These are phyloP conservation scores for Chymomyza procnemis DNA, from an alignment of 2,888 invertebrate species.

Conservation along the genomic window DNA sequence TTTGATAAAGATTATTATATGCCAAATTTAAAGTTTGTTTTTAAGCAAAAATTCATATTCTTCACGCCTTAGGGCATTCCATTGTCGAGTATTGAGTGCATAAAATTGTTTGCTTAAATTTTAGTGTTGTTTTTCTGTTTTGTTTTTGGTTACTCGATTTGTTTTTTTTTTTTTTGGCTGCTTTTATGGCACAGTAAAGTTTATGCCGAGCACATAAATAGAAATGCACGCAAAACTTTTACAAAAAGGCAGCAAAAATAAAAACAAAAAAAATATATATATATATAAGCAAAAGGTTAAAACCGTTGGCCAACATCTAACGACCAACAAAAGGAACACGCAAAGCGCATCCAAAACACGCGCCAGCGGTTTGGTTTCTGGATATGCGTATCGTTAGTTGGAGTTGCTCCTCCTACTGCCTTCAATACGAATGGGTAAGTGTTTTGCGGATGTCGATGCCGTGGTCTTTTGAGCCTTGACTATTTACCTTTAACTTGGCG, in stretches of 20 bases:
- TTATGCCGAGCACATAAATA: slow-evolving; percentile 65
- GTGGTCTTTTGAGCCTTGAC: background rate
- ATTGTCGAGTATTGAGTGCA: slow-evolving; percentile 7
- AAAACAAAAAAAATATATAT: slow-evolving; percentile 23
- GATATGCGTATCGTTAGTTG: slow-evolving; percentile 25
- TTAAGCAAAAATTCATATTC: no score
- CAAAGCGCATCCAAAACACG: slow-evolving; percentile 34
- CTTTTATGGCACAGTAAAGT: slow-evolving; percentile 63
- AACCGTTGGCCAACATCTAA: slow-evolving; percentile 9
- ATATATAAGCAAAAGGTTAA: slow-evolving; percentile 18
- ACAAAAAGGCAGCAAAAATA: slow-evolving; percentile 18
- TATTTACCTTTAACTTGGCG: background rate
- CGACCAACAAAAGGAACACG: slow-evolving; percentile 26
- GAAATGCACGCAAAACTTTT: slow-evolving; percentile 57
- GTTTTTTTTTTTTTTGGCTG: background rate
- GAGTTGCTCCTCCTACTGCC: no score
- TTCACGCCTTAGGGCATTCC: slow-evolving; percentile 11
- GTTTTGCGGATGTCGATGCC: slow-evolving; percentile 20
- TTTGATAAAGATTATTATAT: no score
- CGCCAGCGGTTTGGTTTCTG: slow-evolving; percentile 31
- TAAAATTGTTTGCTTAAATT: background rate
- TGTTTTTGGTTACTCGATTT: slow-evolving; percentile 3
- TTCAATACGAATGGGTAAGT: slow-evolving; percentile 17
- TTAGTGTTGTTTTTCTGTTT: background rate
- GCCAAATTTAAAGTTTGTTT: no score